Evolutionary conservation across 2,888 invertebrate species (phyloP).

Genomic region (Myopa testacea): DNA sequence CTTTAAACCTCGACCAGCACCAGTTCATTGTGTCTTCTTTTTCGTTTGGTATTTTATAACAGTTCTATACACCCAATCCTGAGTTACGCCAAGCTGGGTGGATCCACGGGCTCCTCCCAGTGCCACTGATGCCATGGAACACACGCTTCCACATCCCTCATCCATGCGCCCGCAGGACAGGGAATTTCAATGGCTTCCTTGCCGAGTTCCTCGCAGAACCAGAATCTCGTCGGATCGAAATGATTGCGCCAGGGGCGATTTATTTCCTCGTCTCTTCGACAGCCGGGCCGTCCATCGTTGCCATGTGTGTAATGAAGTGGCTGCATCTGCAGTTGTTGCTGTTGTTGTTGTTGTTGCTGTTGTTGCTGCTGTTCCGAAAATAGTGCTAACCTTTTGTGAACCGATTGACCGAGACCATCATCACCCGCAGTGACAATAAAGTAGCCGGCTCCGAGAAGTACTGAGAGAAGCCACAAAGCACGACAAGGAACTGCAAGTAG

Average conservation of each 20-base stretch:
- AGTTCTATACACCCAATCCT: neutral
- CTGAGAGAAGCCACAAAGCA: too few species aligned
- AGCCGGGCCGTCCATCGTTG: constrained; percentile 9
- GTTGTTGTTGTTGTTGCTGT: neutral
- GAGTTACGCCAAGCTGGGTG: constrained; percentile 12
- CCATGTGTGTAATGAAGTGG: neutral
- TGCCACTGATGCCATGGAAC: constrained; percentile 21
- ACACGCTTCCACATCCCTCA: neutral
- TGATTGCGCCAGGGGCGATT: constrained; percentile 28
- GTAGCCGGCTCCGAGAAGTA: neutral
- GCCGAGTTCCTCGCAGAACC: constrained; percentile 20
- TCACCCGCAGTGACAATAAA: neutral
- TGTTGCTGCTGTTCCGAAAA: too few species aligned
- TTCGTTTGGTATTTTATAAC: neutral
- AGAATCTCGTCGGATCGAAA: constrained; percentile 28
- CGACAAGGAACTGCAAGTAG: too few species aligned
- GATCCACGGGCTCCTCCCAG: constrained; percentile 1
- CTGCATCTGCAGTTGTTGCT: neutral
- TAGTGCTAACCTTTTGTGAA: too few species aligned
- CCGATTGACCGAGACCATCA: neutral
- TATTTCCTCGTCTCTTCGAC: constrained; percentile 20
- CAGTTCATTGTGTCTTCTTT: neutral
- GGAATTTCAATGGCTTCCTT: neutral
- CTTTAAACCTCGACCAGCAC: neutral
- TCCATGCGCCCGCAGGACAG: neutral